Evolutionary conservation across 2,888 invertebrate genomes (phyloP), one percentile per base, ranked within the genome.

Genomic region (Meghimatium bilineatum): DNA sequence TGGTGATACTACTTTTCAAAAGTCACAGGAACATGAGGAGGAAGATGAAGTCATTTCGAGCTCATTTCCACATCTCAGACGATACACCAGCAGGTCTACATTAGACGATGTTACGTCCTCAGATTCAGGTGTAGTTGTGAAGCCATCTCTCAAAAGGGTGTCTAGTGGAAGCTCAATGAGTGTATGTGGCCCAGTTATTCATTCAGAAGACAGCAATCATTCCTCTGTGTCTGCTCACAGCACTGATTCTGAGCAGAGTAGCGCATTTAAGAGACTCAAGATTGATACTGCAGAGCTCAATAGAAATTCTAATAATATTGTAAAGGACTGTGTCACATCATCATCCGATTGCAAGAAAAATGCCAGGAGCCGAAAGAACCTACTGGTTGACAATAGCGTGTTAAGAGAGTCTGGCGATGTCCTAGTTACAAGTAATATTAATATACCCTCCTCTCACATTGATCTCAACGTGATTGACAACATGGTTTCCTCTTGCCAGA

Each of bases 151-250:
- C 32, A 84, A 84, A 52, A 74, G 84, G 12, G 84, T 84, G 66
- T 84, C 84, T n/a, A 80, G 80, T 44, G 84, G 80, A 8, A 84
- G 76, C 76, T 79, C 80, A 12, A 69, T 84, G 56, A 34, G 36
- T 12, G 67, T 79, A 17, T 75, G 60, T 32, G 79, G 79, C 17
- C 80, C 76, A 44, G 12, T 85, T 8, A 67, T 86, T 66, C 86
- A 86, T 66, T 90, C 90, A 1, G 92, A 92, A 71, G 92, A 92
- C 85, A 92, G 92, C 87, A 92, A 92, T 80, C 90, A 90, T 82
- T 92, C 92, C 81, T 87, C 84, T 17, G 76, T 89, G 1, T 90
- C 90, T 6, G 87, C 86, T 76, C 89, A 90, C 78, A 90, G 90
- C 86, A 90, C 90, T 26, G 90, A 90, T 79, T 90, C 90, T 17